phyloP scores from a whole-genome alignment of 2,797 vertebrate genomes.

The Notolabrus celidotus region DNA sequence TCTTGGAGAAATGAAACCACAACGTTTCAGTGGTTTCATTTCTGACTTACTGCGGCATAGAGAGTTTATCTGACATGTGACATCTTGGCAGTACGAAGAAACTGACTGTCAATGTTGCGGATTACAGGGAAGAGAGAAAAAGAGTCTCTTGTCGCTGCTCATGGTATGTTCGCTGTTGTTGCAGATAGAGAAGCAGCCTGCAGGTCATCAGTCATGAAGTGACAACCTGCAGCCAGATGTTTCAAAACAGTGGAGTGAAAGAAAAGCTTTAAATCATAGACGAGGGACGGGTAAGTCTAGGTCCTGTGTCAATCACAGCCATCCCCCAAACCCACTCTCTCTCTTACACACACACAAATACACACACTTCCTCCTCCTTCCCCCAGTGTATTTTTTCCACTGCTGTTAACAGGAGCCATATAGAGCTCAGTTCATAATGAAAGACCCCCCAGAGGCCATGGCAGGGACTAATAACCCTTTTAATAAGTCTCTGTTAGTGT shows the following conservation, averaged over 20 bases:
- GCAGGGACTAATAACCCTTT: slow-evolving; percentile 77
- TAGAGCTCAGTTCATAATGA: slow-evolving; percentile 68
- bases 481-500: slow-evolving; percentile 77
- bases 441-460: slow-evolving; percentile 73
- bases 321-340: slow-evolving; percentile 1
- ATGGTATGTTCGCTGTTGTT: background rate
- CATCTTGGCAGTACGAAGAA: slow-evolving; percentile 27
- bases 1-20: slow-evolving; percentile 52
- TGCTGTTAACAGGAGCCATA: slow-evolving; percentile 75
- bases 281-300: slow-evolving; percentile 50
- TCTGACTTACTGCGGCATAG: slow-evolving; percentile 22
- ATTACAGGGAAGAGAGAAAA: slow-evolving; percentile 35
- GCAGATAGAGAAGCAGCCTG: slow-evolving; percentile 39
- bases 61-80: slow-evolving; percentile 27
- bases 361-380: slow-evolving; percentile 23
- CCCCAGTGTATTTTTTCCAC: slow-evolving; percentile 52
- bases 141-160: background rate
- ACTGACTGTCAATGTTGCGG: slow-evolving; percentile 28
- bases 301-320: slow-evolving; percentile 15
- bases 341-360: slow-evolving; percentile 29
- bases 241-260: slow-evolving; percentile 37
- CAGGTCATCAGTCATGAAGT: slow-evolving; percentile 56
- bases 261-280: slow-evolving; percentile 52
- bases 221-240: slow-evolving; percentile 65
- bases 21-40: slow-evolving; percentile 33